Evolutionary conservation across 2,888 invertebrate species (phyloP).

Genomic region (Dione juno): DNA sequence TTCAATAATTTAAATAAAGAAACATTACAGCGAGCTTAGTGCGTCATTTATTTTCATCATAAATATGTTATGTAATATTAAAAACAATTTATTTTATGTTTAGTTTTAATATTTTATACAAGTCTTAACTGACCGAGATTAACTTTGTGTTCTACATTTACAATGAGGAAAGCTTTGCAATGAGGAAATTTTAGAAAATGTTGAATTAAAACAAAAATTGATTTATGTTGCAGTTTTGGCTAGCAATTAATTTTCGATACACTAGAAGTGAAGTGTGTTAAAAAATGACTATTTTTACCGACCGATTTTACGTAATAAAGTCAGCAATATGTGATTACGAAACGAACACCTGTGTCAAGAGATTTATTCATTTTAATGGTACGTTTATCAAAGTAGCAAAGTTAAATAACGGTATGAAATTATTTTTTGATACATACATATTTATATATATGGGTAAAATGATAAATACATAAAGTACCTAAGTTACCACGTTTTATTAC

Average conservation of each 20-base stretch:
- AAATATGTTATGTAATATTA: too few relatives aligned
- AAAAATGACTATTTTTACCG: slow-evolving; percentile 18
- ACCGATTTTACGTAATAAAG: slow-evolving; percentile 32
- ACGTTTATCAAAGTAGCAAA: slow-evolving; percentile 43
- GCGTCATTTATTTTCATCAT: too few relatives aligned
- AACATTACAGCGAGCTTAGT: too few relatives aligned
- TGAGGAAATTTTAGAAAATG: background rate
- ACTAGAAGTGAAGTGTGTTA: background rate
- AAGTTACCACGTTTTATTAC: background rate
- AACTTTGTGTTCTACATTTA: background rate
- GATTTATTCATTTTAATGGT: slow-evolving; percentile 61
- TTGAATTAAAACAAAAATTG: background rate
- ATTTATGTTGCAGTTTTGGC: background rate
- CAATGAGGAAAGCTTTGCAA: background rate
- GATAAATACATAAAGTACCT: background rate
- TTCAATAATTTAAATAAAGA: background rate
- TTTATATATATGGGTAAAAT: background rate
- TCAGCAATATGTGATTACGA: slow-evolving; percentile 57
- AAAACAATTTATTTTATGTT: background rate
- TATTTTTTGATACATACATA: background rate
- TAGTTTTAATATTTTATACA: background rate
- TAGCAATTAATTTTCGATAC: background rate
- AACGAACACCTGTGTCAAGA: slow-evolving; percentile 75
- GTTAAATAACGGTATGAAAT: slow-evolving; percentile 28
- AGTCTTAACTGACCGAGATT: slow-evolving; percentile 1